phyloP scores from a whole-genome alignment of 2,797 vertebrate species.

The Synaphobranchus kaupii region DNA sequence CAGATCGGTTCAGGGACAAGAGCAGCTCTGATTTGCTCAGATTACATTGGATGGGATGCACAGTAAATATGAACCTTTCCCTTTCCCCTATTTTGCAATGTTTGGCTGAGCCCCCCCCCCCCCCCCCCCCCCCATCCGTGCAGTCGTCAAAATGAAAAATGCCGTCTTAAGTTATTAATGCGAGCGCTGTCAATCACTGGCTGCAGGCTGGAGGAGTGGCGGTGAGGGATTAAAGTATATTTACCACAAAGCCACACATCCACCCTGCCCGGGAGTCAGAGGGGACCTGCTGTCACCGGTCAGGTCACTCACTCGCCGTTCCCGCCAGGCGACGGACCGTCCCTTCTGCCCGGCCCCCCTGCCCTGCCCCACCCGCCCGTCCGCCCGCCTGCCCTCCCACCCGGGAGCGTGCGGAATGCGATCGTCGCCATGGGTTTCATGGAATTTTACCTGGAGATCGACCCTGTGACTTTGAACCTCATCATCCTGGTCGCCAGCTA shows the following conservation, averaged over 20 bases:
- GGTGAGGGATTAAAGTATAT: constrained; percentile 84
- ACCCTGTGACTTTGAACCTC: constrained; percentile 94
- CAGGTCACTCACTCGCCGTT: background rate
- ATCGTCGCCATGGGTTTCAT: constrained; percentile 76
- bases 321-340: background rate
- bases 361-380: background rate
- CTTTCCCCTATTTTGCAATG: background rate
- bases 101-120: too few species aligned
- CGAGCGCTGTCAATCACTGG: constrained; percentile 85
- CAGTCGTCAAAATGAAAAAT: constrained; percentile 78
- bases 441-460: constrained; percentile 96
- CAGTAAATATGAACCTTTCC: background rate
- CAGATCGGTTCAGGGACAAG: background rate
- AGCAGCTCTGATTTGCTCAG: background rate
- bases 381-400: constrained; percentile 32
- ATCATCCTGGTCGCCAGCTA: constrained; percentile 94
- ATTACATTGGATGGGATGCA: background rate
- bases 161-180: constrained; percentile 94
- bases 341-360: background rate
- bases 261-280: constrained; percentile 51
- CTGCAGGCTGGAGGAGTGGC: constrained; percentile 76
- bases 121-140: background rate
- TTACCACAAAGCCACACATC: constrained; percentile 74
- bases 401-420: constrained; percentile 54
- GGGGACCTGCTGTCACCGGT: constrained; percentile 53